Percentiles rank a stretch among this genome's conserved stretches.
Evolutionary conservation across 2,113 vertebrate genomes (phyloP).

Genomic region (Apodemus sylvaticus): DNA sequence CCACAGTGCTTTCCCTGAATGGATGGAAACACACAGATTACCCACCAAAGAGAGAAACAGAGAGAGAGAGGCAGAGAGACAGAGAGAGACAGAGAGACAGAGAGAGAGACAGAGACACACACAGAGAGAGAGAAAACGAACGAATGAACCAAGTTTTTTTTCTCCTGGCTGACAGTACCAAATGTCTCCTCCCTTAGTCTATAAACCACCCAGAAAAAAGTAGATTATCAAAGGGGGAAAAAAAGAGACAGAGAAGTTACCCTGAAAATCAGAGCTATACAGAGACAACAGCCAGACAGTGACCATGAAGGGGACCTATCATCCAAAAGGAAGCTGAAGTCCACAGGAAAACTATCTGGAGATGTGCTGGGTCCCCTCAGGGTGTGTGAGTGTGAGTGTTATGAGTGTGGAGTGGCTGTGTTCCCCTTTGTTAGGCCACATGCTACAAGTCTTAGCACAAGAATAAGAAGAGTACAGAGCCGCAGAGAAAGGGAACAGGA

Average conservation of each 20-base stretch:
- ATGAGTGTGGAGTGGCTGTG: conserved; percentile 1
- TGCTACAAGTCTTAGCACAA: conserved; percentile 90
- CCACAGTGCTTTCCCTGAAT: conserved; percentile 22
- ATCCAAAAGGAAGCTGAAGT: conserved; percentile 70
- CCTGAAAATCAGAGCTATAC: conserved; percentile 83
- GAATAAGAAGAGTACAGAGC: conserved; percentile 79
- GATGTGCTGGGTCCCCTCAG: background rate
- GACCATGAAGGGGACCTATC: conserved; percentile 78
- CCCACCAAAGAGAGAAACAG: conserved; percentile 64
- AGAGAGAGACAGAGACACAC: background rate
- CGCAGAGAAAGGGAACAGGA: conserved; percentile 75
- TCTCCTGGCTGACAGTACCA: conserved; percentile 47
- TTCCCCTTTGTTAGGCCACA: conserved; percentile 91
- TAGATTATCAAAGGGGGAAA: conserved; percentile 53
- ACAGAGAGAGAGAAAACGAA: background rate
- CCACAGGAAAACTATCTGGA: conserved; percentile 56
- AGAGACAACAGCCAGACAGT: conserved; percentile 85
- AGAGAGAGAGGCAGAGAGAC: background rate
- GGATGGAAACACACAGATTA: conserved; percentile 58
- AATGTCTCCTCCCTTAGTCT: conserved; percentile 73
- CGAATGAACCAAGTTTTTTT: background rate
- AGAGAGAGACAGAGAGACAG: conserved; percentile 63
- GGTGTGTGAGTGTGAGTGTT: background rate
- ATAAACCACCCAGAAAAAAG: conserved; percentile 76
- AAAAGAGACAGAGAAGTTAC: conserved; percentile 51